A percentile compares a stretch with the other conserved stretches of the same genome.
These are phyloP conservation scores for Ahaetulla prasina DNA, from an alignment of 2,113 vertebrate genomes.

Conservation along the genomic window DNA sequence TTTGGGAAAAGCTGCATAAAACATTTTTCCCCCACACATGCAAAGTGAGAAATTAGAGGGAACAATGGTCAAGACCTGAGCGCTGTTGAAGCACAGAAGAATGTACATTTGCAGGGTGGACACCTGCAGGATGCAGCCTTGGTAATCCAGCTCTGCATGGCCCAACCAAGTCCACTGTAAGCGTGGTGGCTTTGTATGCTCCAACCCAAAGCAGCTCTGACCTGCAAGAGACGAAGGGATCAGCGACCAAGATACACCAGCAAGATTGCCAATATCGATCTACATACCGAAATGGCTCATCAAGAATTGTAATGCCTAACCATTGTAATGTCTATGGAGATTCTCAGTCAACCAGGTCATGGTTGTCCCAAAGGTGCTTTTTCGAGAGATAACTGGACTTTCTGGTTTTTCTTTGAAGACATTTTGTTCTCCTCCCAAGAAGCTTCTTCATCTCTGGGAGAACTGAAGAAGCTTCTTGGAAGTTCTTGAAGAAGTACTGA, in stretches of 20 bases:
- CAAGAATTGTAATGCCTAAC: neutral
- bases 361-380: too few relatives aligned
- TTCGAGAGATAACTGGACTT: too few relatives aligned
- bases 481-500: too few relatives aligned
- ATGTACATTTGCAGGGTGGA: conserved; percentile 95
- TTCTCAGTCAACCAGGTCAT: too few relatives aligned
- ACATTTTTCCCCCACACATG: neutral
- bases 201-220: conserved; percentile 70
- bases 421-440: too few relatives aligned
- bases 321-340: too few relatives aligned
- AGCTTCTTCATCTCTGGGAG: too few relatives aligned
- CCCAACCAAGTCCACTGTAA: conserved; percentile 97
- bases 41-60: neutral
- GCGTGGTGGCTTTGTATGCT: conserved; percentile 62
- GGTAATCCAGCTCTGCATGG: conserved; percentile 80
- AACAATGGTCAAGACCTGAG: conserved; percentile 59
- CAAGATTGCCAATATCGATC: neutral
- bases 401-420: too few relatives aligned
- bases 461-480: too few relatives aligned
- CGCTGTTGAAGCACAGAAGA: conserved; percentile 82
- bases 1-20: neutral
- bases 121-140: conserved; percentile 78
- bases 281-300: neutral
- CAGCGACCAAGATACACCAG: fast-evolving
- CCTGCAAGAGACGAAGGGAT: conserved; percentile 58